Evolutionary conservation across 2,797 vertebrate species (phyloP).

Genomic region (Carcharodon carcharias): DNA sequence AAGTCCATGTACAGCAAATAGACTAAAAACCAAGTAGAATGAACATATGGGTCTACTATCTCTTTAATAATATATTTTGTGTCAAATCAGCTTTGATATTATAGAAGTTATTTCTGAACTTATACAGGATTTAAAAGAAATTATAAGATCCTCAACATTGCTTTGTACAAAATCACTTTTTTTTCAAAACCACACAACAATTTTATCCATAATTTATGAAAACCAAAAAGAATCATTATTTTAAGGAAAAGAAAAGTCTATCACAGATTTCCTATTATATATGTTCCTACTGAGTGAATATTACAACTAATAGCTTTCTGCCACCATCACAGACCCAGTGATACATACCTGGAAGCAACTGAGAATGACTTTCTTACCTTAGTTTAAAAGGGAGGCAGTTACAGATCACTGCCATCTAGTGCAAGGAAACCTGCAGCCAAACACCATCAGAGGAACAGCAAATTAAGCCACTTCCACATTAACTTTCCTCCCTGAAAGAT

Average conservation of each 20-base stretch:
- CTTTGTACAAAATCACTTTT: neutral
- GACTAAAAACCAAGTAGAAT: neutral
- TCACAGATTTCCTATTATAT: neutral
- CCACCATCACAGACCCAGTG: neutral
- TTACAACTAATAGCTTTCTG: neutral
- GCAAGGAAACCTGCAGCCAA: neutral
- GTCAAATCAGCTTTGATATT: neutral
- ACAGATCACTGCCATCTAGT: neutral
- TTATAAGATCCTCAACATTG: neutral
- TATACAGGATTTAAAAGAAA: no score
- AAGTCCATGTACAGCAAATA: neutral
- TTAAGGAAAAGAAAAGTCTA: neutral
- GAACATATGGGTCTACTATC: neutral
- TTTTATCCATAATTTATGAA: neutral
- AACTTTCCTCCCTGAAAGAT: neutral
- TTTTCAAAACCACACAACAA: neutral
- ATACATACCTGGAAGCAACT: neutral
- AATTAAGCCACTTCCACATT: neutral
- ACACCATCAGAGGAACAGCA: neutral
- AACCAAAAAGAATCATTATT: neutral
- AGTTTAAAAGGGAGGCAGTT: neutral
- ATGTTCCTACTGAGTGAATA: neutral
- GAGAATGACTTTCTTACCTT: neutral
- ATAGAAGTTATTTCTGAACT: no score
- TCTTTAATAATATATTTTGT: neutral